Evolutionary conservation across 1,140 invertebrate species (phyloP).

Genomic region (Stegodyphus dumicola): DNA sequence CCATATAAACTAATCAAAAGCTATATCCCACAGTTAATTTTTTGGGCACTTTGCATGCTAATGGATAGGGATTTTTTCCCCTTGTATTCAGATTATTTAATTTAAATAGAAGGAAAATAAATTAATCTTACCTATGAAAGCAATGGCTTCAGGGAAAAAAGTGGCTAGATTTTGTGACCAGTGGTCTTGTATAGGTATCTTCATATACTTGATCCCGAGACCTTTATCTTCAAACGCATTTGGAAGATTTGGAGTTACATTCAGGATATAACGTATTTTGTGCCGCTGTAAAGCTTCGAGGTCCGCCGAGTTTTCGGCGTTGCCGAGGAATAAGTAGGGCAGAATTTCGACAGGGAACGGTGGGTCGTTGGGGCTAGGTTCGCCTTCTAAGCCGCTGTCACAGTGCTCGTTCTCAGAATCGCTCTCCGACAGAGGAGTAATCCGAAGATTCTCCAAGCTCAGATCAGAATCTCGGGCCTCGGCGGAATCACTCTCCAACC

Average conservation of each 20-base stretch:
- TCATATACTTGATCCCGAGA: slow-evolving; percentile 81
- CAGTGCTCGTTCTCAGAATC: slow-evolving; percentile 48
- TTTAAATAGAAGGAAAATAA: too few species aligned
- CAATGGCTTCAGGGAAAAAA: slow-evolving; percentile 90
- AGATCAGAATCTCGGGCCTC: slow-evolving; percentile 68
- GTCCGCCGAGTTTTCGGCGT: slow-evolving; percentile 84
- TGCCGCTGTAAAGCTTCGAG: slow-evolving; percentile 75
- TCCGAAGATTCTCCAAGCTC: slow-evolving; percentile 68
- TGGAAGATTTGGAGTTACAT: slow-evolving; percentile 84
- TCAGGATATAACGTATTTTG: slow-evolving; percentile 81
- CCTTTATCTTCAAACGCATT: slow-evolving; percentile 82
- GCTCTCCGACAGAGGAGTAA: slow-evolving; percentile 63
- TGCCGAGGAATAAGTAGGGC: slow-evolving; percentile 87
- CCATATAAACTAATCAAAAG: too few species aligned
- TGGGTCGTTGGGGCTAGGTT: slow-evolving; percentile 67
- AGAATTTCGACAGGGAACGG: slow-evolving; percentile 89
- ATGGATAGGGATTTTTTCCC: too few species aligned
- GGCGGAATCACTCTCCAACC: slow-evolving; percentile 77
- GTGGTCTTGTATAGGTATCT: slow-evolving; percentile 85
- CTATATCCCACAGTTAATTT: too few species aligned
- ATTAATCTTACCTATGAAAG: slow-evolving; percentile 84
- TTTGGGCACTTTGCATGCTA: too few species aligned
- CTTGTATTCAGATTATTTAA: too few species aligned
- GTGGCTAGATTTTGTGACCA: slow-evolving; percentile 89
- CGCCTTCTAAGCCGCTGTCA: slow-evolving; percentile 70